A percentile compares a stretch with the other conserved stretches of the same genome.
phyloP scores from a whole-genome alignment of 2,797 vertebrate species.

The Meriones psammophilus region DNA sequence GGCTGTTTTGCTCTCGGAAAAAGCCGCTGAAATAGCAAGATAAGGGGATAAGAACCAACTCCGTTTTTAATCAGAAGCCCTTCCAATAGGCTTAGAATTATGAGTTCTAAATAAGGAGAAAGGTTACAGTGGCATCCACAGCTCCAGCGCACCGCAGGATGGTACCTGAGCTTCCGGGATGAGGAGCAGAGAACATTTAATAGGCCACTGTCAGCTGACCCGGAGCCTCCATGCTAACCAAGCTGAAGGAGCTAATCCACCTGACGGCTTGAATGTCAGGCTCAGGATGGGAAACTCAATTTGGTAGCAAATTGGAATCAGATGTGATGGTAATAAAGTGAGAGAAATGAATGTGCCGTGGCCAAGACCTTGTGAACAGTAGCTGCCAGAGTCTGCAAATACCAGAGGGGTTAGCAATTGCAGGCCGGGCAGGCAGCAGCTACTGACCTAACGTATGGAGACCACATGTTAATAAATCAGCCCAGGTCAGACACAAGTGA shows the following conservation, averaged over 20 bases:
- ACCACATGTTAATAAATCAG: background rate
- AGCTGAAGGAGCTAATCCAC: slow-evolving; percentile 81
- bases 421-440: background rate
- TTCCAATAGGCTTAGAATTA: slow-evolving; percentile 68
- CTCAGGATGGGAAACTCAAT: slow-evolving; percentile 84
- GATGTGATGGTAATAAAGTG: slow-evolving; percentile 85
- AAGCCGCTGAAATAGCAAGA: slow-evolving; percentile 76
- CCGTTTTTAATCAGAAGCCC: slow-evolving; percentile 75
- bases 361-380: slow-evolving; percentile 81
- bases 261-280: slow-evolving; percentile 80
- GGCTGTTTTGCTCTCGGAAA: background rate
- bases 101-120: slow-evolving; percentile 77
- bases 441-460: background rate
- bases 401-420: background rate
- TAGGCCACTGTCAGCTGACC: slow-evolving; percentile 75
- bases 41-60: slow-evolving; percentile 61
- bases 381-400: slow-evolving; percentile 64
- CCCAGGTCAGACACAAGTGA: background rate
- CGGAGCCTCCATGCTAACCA: slow-evolving; percentile 62
- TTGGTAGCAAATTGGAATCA: slow-evolving; percentile 86
- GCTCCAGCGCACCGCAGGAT: background rate
- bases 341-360: slow-evolving; percentile 76
- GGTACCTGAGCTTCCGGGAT: background rate
- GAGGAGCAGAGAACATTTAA: slow-evolving; percentile 72
- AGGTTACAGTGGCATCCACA: slow-evolving; percentile 57